Evolutionary conservation across 2,888 invertebrate genomes (phyloP).

Genomic region (Leptura quadrifasciata): DNA sequence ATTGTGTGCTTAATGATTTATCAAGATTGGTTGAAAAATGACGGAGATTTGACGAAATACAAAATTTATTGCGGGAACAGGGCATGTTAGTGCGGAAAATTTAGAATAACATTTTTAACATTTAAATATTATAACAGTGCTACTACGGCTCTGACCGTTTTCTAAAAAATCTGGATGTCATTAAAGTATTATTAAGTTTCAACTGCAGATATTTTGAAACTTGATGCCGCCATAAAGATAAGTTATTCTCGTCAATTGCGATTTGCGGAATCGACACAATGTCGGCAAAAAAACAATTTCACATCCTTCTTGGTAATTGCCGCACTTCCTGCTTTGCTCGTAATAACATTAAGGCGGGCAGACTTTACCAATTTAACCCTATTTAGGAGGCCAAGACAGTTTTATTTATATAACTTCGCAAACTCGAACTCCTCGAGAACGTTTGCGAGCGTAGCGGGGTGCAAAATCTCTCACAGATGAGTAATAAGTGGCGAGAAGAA

Average conservation of each 20-base stretch:
- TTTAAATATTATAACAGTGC: no score
- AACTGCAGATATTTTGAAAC: background rate
- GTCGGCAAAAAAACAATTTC: slow-evolving; percentile 3
- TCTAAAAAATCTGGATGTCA: no score
- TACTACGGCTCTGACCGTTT: no score
- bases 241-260: background rate
- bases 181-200: no score
- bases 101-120: no score
- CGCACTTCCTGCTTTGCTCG: slow-evolving; percentile 13
- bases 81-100: no score
- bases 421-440: background rate
- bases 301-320: slow-evolving; percentile 17
- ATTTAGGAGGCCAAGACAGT: slow-evolving; percentile 25
- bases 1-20: no score
- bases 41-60: no score
- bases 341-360: slow-evolving; percentile 15
- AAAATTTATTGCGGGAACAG: no score
- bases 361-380: slow-evolving; percentile 24
- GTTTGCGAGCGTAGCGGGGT: background rate
- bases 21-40: no score
- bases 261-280: background rate
- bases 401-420: slow-evolving; percentile 33
- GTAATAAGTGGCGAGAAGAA: slow-evolving; percentile 15
- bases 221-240: background rate
- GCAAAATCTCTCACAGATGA: slow-evolving; percentile 18